These are phyloP conservation scores for Saimiri boliviensis DNA, from an alignment of 2,113 vertebrate species.

Conservation along the genomic window DNA sequence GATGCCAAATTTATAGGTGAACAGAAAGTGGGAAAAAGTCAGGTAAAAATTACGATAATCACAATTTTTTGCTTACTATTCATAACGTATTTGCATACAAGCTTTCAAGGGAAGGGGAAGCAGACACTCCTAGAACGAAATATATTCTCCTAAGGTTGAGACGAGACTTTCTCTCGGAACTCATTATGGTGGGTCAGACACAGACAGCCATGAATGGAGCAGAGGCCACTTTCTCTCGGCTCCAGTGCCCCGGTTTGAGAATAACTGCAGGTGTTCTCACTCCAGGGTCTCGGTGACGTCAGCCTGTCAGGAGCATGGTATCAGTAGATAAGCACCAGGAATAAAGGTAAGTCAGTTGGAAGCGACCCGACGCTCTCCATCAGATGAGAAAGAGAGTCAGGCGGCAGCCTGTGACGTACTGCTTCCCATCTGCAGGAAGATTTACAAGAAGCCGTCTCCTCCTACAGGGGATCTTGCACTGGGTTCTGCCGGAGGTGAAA, in stretches of 20 bases:
- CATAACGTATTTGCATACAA: not conserved
- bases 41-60: not conserved
- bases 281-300: not conserved
- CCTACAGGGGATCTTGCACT: rapidly evolving
- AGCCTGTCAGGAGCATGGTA: not conserved
- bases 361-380: not conserved
- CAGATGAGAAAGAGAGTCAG: not conserved
- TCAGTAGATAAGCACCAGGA: not conserved
- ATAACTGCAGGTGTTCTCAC: not conserved
- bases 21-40: not conserved
- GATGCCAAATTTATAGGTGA: not conserved
- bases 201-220: not conserved
- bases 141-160: not conserved
- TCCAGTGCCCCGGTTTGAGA: not conserved
- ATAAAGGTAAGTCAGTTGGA: not conserved
- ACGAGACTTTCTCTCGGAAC: not conserved
- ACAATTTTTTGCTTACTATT: not conserved
- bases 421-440: too few relatives aligned
- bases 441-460: not conserved
- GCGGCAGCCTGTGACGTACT: rapidly evolving
- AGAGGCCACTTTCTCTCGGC: not conserved
- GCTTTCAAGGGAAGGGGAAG: not conserved
- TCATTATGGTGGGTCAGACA: not conserved
- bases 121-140: not conserved
- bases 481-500: not conserved